Evolutionary conservation across 2,797 vertebrate genomes (phyloP), one percentile per base, ranked within the genome.

Genomic region (Microtus californicus): DNA sequence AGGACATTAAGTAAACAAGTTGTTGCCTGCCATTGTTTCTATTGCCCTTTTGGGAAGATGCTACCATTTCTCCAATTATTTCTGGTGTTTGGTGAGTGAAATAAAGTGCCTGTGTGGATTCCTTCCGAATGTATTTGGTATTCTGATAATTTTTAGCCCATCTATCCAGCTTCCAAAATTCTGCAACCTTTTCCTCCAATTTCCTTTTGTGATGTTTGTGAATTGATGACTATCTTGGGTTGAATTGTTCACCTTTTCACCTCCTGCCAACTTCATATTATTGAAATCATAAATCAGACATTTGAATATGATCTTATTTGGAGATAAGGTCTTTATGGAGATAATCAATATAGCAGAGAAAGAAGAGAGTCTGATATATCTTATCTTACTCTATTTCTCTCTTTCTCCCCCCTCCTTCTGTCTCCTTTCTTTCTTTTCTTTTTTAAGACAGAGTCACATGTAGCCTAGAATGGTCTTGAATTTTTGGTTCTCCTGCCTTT

Each of bases 11-110:
- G 86, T 43, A 93, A 82, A 63, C 25, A 59, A 37, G 23, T 74
- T 76, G 1, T 83, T 94, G 79, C 83, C 29, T 85, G 67, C 3
- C 59, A 59, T 94, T 76, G 29, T 51, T 83, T 90, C 40, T 90
- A 12, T 37, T 94, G 3, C n/a, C 4, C 34, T 19, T 13, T 56
- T 34, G 61, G 27, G 45, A 93, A 12, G 76, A 67, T 8, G 37
- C 19, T 4, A 48, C 34, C 34, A 65, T 85, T 91, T 93, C 54
- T 63, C n/a, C n/a, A 78, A 74, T 27, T 31, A 82, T 95, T 89
- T 48, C 51, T 91, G 23, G 45, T 67, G 25, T 80, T 48, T 4
- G 51, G 1, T n/a, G 0, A 80, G 0, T 48, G 1, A 83, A 15
- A 85, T 21, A 12, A 91, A 95, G 89, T 40, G 4, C 3, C 34